Conservation (phyloP, 1,140 invertebrate species). For the Grapholita molesta region DNA sequence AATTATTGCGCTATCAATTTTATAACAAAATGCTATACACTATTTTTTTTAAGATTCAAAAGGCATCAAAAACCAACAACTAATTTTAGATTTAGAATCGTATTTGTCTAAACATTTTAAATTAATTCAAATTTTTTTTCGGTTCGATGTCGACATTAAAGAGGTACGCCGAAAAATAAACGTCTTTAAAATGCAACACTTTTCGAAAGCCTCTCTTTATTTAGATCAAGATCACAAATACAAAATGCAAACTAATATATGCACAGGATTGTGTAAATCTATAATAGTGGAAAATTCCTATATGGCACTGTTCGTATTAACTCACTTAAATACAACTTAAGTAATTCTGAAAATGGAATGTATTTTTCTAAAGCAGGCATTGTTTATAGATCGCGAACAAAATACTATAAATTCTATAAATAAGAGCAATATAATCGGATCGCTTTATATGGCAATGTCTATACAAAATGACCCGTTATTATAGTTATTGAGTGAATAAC, state of each 20-base stretch:
- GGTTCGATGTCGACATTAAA: too few relatives aligned
- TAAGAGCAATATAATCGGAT: background rate
- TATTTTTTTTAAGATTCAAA: too few relatives aligned
- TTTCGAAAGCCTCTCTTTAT: background rate
- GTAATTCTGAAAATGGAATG: slow-evolving; percentile 13
- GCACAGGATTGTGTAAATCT: background rate
- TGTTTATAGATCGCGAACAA: background rate
- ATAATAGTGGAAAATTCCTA: background rate
- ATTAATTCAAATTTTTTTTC: too few relatives aligned
- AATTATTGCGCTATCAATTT: slow-evolving; percentile 23
- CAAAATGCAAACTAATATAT: background rate
- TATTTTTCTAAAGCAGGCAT: background rate
- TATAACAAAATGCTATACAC: too few relatives aligned
- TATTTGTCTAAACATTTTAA: too few relatives aligned
- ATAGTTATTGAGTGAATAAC: too few relatives aligned
- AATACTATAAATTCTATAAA: background rate
- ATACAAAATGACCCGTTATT: too few relatives aligned
- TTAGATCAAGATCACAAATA: background rate
- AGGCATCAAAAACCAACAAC: too few relatives aligned
- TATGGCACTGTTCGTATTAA: slow-evolving; percentile 13
- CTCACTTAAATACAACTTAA: background rate
- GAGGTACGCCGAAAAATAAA: too few relatives aligned
- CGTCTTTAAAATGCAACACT: background rate
- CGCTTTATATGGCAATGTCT: too few relatives aligned
- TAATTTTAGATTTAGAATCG: too few relatives aligned